phyloP scores from a whole-genome alignment of 2,113 vertebrate genomes.

The Talpa occidentalis region DNA sequence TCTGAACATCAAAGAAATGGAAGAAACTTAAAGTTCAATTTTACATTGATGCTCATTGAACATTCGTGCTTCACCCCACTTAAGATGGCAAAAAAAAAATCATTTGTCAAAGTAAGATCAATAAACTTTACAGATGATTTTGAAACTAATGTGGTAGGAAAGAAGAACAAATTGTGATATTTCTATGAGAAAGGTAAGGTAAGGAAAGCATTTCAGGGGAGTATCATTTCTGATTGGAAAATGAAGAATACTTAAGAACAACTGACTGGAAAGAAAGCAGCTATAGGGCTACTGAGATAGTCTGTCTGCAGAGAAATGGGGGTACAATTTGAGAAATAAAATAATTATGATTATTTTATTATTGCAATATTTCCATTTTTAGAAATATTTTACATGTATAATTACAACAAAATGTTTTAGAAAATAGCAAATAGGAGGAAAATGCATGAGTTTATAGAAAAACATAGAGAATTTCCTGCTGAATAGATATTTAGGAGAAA shows the following conservation, averaged over 20 bases:
- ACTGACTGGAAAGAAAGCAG: neutral
- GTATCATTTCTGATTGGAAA: neutral
- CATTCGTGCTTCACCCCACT: neutral
- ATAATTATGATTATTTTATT: neutral
- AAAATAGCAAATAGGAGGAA: neutral
- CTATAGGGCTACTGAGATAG: neutral
- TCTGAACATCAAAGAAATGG: neutral
- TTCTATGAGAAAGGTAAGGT: neutral
- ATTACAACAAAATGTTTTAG: neutral
- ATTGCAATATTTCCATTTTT: neutral
- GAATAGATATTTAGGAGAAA: neutral
- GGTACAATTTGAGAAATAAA: neutral
- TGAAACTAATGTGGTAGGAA: neutral
- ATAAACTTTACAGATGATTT: neutral
- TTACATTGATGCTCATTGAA: neutral
- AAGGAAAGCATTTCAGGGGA: neutral
- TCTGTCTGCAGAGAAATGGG: neutral
- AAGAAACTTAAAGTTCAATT: neutral
- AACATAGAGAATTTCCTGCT: neutral
- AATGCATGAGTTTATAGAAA: neutral
- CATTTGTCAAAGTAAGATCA: neutral
- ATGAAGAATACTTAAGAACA: neutral
- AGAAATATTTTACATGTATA: neutral
- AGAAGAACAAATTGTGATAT: neutral
- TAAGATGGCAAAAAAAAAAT: neutral